Percentiles rank a stretch among this genome's conserved stretches.
phyloP scores from a whole-genome alignment of 2,113 vertebrate species.

The Hyaena hyaena region DNA sequence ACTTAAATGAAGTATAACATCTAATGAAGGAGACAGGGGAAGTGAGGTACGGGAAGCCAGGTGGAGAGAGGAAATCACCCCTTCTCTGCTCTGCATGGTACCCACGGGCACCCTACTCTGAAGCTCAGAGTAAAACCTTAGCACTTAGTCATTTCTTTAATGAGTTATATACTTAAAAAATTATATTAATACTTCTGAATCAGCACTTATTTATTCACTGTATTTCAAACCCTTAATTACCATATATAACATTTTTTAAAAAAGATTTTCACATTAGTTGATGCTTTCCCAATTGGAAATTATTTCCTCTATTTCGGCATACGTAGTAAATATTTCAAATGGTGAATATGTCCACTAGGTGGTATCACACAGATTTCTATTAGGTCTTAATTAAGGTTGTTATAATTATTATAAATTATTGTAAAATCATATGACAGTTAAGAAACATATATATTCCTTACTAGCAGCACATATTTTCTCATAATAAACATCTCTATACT shows the following conservation, averaged over 20 bases:
- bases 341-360: background rate
- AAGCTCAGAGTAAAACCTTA: background rate
- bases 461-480: background rate
- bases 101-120: background rate
- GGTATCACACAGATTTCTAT: background rate
- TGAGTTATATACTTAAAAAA: background rate
- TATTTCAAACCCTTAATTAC: background rate
- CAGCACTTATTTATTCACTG: background rate
- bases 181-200: background rate
- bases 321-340: conserved; percentile 18
- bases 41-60: background rate
- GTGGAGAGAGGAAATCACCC: background rate
- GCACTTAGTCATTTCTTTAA: background rate
- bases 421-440: background rate
- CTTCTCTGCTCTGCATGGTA: background rate
- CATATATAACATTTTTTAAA: background rate
- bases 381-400: conserved; percentile 12
- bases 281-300: background rate
- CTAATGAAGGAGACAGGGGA: background rate
- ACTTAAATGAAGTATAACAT: background rate
- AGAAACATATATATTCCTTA: background rate
- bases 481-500: conserved; percentile 17
- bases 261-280: background rate
- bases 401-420: conserved; percentile 30
- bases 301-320: background rate